phyloP scores from a whole-genome alignment of 2,113 vertebrate species.

The Lutjanus erythropterus region DNA sequence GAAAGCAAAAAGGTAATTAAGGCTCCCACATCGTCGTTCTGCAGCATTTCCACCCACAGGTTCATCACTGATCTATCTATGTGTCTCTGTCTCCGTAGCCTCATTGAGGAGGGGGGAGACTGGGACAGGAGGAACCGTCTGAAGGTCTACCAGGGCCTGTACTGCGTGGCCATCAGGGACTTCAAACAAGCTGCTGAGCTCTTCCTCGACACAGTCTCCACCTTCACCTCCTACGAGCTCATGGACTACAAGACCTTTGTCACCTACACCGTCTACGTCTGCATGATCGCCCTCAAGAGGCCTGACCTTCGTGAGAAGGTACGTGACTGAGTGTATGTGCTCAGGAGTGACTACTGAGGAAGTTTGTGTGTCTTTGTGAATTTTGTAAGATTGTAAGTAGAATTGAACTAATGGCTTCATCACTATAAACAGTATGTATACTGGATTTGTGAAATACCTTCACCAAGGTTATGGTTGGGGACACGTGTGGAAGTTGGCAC shows the following conservation, averaged over 20 bases:
- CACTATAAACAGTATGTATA: background rate
- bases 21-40: background rate
- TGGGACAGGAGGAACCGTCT: conserved; percentile 98
- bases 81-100: conserved; percentile 77
- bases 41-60: background rate
- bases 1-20: conserved; percentile 96
- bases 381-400: background rate
- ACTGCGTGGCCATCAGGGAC: conserved; percentile 96
- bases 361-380: too few species aligned
- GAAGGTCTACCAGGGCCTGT: conserved; percentile 98
- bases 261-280: conserved; percentile 97
- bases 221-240: conserved; percentile 98
- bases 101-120: conserved; percentile 98
- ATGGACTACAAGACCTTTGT: conserved; percentile 99
- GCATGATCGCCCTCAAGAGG: conserved; percentile 98
- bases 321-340: background rate
- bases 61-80: background rate
- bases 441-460: background rate
- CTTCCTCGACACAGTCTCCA: conserved; percentile 98
- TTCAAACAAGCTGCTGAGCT: conserved; percentile 98
- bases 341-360: background rate
- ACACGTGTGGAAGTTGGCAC: background rate
- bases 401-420: background rate
- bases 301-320: conserved; percentile 99
- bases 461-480: background rate